Evolutionary conservation across 1,140 invertebrate species (phyloP), one percentile per base, ranked within the genome.

Genomic region (Apis florea): DNA sequence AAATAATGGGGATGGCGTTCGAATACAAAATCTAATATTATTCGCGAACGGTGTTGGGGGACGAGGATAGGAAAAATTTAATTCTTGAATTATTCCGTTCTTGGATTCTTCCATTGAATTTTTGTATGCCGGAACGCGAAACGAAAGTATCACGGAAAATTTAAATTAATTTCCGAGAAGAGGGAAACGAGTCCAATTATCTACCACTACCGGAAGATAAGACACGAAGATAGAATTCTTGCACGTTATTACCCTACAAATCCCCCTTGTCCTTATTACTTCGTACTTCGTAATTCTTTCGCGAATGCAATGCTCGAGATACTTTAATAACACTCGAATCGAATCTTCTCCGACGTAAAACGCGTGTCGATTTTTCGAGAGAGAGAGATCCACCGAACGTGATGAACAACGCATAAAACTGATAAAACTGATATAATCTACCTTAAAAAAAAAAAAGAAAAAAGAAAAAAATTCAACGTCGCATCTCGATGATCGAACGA

Each of bases 221-320:
- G 85, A 85, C 72, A 79, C 72, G 71, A 58, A n/a, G 67, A 86
- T 68, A 80, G 82, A 64, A 87, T 71, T 87, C 77, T 84, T 82
- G 69, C 78, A 75, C 86, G 78, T 86, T 87, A 87, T 87, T 87
- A 87, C 68, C 74, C 53, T 61, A 73, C 72, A 83, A 64, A 53
- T 68, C 76, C 66, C 56, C 53, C 72, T 40, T 21, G 75, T 64
- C 64, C 82, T 87, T 84, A 84, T 86, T 83, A 51, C 70, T 40
- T 40, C 68, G 58, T 69, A 49, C 49, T 77, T 81, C 73, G 64
- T 84, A 81, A 84, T 86, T 84, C 85, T 87, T 78, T 67, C 40
- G 26, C 77, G 8, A 66, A 58, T n/a, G 49, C 54, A 21, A 73
- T 24, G 69, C 40, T 47, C 84, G 64, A 85, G 79, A 79, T 79